A percentile compares a stretch with the other conserved stretches of the same genome.
Evolutionary conservation across 2,797 vertebrate species (phyloP).

Genomic region (Aphelocoma californica): DNA sequence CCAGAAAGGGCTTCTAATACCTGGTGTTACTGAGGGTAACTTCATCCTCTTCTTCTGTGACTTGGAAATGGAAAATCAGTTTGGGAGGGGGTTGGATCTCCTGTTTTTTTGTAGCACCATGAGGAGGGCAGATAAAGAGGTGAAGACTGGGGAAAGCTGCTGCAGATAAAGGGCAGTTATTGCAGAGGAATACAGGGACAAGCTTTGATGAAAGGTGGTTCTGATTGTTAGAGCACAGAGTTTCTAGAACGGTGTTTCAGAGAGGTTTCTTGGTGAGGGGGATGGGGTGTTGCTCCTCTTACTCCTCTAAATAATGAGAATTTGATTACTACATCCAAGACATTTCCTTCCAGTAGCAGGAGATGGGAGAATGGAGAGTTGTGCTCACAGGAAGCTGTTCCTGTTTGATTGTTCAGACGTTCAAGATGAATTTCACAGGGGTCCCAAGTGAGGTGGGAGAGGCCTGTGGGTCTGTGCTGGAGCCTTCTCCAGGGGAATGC

Average conservation of each 20-base stretch:
- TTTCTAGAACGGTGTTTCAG: not conserved
- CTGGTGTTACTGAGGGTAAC: not conserved
- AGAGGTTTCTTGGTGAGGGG: not conserved
- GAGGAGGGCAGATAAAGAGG: not conserved
- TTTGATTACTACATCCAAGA: not conserved
- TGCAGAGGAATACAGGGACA: not conserved
- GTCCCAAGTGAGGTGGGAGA: not conserved
- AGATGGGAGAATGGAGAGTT: not conserved
- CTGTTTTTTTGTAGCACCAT: not conserved
- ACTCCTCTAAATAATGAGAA: not conserved
- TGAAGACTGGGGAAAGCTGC: not conserved
- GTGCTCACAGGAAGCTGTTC: not conserved
- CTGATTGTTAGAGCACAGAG: not conserved
- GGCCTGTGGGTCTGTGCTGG: not conserved
- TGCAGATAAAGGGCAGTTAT: not conserved
- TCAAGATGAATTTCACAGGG: not conserved
- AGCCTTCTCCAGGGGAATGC: not conserved
- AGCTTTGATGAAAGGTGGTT: not conserved
- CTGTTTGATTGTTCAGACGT: not conserved
- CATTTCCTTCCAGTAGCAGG: not conserved
- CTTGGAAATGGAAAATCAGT: not conserved
- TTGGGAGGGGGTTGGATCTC: not conserved
- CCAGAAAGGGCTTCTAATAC: not conserved
- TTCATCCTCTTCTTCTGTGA: not conserved
- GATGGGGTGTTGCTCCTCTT: not conserved